Conservation (phyloP, 92 coral and sea anemone genomes). For the Zoanthus sansibaricus region DNA sequence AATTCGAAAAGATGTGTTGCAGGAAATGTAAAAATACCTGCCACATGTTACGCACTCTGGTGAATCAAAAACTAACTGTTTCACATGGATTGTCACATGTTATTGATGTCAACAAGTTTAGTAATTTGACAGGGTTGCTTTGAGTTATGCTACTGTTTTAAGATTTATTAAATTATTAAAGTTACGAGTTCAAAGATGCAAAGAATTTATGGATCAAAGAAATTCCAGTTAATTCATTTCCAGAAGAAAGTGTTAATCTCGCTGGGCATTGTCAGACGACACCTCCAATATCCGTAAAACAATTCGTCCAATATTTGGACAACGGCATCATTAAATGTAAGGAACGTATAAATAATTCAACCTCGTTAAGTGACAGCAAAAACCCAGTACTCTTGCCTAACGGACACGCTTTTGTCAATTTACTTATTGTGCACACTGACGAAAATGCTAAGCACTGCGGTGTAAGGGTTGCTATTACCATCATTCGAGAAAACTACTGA, state of each 20-base stretch:
- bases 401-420: conserved; percentile 47
- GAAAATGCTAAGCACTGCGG: conserved; percentile 59
- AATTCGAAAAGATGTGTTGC: no score
- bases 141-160: conserved; percentile 62
- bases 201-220: conserved; percentile 28
- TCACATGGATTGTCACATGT: not conserved
- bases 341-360: conserved; percentile 59
- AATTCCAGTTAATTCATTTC: conserved; percentile 21
- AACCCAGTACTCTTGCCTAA: conserved; percentile 62
- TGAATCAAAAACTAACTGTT: not conserved
- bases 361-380: conserved; percentile 42
- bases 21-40: no score
- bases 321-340: conserved; percentile 51
- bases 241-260: conserved; percentile 42
- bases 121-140: conserved; percentile 42
- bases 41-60: no score
- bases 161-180: not conserved
- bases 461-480: conserved; percentile 66
- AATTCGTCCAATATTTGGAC: conserved; percentile 55
- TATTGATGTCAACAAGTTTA: conserved; percentile 36
- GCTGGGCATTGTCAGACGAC: conserved; percentile 11
- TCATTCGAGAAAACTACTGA: conserved; percentile 67
- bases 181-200: not conserved
- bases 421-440: conserved; percentile 59
- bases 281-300: conserved; percentile 56